Evolutionary conservation across 2,113 vertebrate species (phyloP).

Genomic region (Archilochus colubris): DNA sequence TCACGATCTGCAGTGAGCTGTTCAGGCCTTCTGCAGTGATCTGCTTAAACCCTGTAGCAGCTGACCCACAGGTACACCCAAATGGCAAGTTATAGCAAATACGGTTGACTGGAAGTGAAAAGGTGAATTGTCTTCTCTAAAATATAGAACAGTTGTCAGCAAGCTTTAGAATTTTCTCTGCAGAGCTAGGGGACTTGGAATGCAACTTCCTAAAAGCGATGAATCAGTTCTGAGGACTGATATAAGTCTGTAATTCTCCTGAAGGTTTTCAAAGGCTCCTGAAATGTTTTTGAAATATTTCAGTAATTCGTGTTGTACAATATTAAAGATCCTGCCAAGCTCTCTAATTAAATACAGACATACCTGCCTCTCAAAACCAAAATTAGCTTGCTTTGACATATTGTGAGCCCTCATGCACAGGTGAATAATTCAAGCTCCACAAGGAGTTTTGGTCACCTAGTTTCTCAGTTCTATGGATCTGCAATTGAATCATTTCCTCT

Average conservation of each 20-base stretch:
- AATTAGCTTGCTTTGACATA: slow-evolving; percentile 25
- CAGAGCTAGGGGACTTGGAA: not conserved
- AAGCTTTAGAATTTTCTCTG: not conserved
- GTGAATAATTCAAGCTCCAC: slow-evolving; percentile 31
- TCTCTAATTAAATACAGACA: not conserved
- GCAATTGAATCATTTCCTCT: slow-evolving; percentile 45
- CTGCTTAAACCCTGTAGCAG: not conserved
- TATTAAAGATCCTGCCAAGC: slow-evolving; percentile 28
- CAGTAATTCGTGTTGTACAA: slow-evolving; percentile 1
- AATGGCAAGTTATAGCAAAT: not conserved
- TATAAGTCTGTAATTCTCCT: slow-evolving; percentile 10
- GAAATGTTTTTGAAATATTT: slow-evolving; percentile 32
- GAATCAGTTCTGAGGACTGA: not conserved
- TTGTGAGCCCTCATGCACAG: not conserved
- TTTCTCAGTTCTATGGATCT: slow-evolving; percentile 52
- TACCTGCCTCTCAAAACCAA: not conserved
- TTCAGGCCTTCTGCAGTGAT: not conserved
- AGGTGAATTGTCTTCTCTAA: not conserved
- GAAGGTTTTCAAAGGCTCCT: slow-evolving; percentile 10
- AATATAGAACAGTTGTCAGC: not conserved
- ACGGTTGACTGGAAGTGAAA: not conserved
- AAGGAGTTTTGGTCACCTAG: slow-evolving; percentile 26
- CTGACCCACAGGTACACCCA: not conserved
- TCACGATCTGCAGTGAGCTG: not conserved
- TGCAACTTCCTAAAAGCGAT: not conserved